phyloP scores from a whole-genome alignment of 1,140 invertebrate genomes.

The Mycetomoellerius zeteki region DNA sequence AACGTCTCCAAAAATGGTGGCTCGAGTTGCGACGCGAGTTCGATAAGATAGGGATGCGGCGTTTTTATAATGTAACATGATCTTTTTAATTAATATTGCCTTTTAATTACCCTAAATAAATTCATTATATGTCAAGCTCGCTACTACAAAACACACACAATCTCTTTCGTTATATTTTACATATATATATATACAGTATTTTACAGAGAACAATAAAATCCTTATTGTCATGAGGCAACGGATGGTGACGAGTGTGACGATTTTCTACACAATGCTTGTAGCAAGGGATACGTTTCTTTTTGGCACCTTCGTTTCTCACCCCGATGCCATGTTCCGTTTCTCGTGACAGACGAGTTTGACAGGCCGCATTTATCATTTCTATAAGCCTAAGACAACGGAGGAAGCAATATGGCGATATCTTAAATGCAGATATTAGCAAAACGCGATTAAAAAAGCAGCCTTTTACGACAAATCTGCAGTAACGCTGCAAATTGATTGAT shows the following conservation, averaged over 20 bases:
- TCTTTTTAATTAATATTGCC: slow-evolving; percentile 13
- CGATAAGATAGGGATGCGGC: slow-evolving; percentile 8
- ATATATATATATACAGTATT: slow-evolving; percentile 84
- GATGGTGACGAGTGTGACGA: slow-evolving; percentile 75
- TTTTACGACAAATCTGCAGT: slow-evolving; percentile 51
- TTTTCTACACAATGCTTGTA: slow-evolving; percentile 67
- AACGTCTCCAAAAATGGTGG: slow-evolving; percentile 53
- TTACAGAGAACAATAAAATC: slow-evolving; percentile 84
- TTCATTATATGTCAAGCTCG: slow-evolving; percentile 53
- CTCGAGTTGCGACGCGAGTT: slow-evolving; percentile 42
- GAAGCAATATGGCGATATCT: slow-evolving; percentile 3
- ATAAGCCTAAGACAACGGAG: background rate
- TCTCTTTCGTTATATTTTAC: slow-evolving; percentile 30
- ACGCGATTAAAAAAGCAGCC: slow-evolving; percentile 16
- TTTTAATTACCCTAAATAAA: slow-evolving; percentile 57
- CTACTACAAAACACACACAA: slow-evolving; percentile 33
- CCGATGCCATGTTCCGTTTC: slow-evolving; percentile 61
- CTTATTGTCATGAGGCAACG: slow-evolving; percentile 86
- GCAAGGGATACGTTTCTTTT: slow-evolving; percentile 76
- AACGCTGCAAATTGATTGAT: slow-evolving; percentile 26
- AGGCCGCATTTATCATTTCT: background rate
- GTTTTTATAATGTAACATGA: slow-evolving; percentile 12
- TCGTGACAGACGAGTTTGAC: slow-evolving; percentile 12
- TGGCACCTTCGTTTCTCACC: slow-evolving; percentile 75
- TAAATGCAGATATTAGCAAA: slow-evolving; percentile 56